Base-by-base conservation (phyloP, 2,113 vertebrate genomes). In the Danio rerio region DNA sequence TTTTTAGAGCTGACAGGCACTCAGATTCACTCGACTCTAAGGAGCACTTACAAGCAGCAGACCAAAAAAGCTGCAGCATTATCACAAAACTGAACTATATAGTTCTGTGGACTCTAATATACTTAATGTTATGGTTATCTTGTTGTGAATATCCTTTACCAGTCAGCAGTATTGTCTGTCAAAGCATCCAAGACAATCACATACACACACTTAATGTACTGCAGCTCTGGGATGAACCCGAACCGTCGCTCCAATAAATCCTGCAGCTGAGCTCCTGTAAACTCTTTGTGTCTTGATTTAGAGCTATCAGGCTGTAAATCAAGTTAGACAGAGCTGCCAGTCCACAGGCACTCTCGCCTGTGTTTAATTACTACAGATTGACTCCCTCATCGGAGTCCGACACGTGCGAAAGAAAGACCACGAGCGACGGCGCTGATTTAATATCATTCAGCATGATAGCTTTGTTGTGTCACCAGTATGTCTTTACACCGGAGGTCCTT, bases 291-390 rank as follows among this genome's bases (percentile, higher is more conserved):
- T 80, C 79, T 40, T 79, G 78, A 85, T 83, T 84, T 83, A 77
- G 75, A 86, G 85, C 65, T 68, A 81, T 73, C 1, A 5, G 20
- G 72, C 16, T 83, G 74, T 69, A 85, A 73, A 47, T 87, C 53
- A 85, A 55, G 52, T 81, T 56, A 84, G 74, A 66, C 82, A 78
- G 81, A 58, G 40, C 86, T 88, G 63, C 68, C 87, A 87, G 69
- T 75, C 83, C 63, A 79, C 82, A 84, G 40, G 49, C 83, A 78
- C 85, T 70, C 78, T 65, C 65, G 40, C 80, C 49, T 85, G 20
- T 65, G 84, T 80, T 84, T 77, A 88, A 83, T 83, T 84, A 89
- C 82, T 59, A 47, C 0, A 76, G 58, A 79, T 9, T 83, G 81
- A 87, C 76, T 70, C 72, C 78, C 74, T 85, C 71, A 82, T 76